Conservation (phyloP, 2,113 vertebrate species). For the Smithornis capensis region DNA sequence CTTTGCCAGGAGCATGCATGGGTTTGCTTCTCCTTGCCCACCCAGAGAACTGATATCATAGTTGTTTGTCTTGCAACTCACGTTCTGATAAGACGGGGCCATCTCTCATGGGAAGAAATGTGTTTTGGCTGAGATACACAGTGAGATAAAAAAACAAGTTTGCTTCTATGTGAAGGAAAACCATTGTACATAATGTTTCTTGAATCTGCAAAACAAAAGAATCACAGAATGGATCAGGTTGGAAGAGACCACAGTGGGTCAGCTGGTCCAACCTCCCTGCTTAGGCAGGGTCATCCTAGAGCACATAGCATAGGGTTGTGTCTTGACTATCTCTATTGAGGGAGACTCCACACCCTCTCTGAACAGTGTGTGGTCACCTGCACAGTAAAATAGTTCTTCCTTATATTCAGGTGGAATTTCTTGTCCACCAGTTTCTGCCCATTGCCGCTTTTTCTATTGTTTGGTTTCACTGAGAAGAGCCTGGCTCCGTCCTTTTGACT, state of each 20-base stretch:
- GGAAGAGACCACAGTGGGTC: background rate
- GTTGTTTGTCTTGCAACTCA: accelerated
- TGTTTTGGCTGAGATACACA: background rate
- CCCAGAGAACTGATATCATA: background rate
- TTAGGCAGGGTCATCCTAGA: background rate
- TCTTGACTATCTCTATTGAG: background rate
- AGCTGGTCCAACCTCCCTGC: accelerated
- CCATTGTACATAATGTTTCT: background rate
- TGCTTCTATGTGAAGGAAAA: background rate
- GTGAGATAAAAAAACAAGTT: background rate
- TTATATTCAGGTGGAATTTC: background rate
- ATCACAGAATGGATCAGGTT: background rate
- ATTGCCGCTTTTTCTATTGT: background rate
- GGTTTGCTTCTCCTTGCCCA: background rate
- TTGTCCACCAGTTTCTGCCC: background rate
- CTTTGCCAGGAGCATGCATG: background rate
- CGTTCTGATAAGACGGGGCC: background rate
- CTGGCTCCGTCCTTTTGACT: background rate
- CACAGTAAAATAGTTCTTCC: background rate
- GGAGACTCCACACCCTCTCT: background rate
- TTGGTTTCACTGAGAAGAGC: accelerated
- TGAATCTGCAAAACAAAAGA: background rate
- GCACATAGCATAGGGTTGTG: background rate
- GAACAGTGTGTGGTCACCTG: background rate
- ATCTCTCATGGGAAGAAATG: background rate